Evolutionary conservation across 37 sponge, comb jelly and placozoan genomes (phyloP).

Genomic region (Theonella swinhoei): DNA sequence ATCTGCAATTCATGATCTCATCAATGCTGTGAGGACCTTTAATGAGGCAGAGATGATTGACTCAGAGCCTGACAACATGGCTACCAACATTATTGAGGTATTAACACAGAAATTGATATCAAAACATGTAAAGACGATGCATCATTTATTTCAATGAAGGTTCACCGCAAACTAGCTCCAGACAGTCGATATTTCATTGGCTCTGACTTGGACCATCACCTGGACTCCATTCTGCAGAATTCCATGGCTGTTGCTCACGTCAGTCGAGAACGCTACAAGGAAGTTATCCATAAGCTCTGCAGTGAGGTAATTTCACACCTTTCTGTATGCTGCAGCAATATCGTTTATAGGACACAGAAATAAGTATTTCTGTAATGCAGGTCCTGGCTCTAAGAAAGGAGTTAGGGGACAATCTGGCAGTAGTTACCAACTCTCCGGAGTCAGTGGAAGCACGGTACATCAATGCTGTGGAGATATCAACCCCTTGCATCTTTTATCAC

Average conservation of each 20-base stretch:
- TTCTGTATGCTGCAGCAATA: background rate
- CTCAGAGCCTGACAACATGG: slow-evolving; percentile 29
- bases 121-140: too few relatives aligned
- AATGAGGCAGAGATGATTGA: slow-evolving; percentile 24
- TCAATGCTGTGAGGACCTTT: slow-evolving; percentile 39
- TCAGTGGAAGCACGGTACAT: slow-evolving; percentile 17
- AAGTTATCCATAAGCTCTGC: slow-evolving; percentile 51
- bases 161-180: slow-evolving; percentile 9
- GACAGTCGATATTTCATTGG: slow-evolving; percentile 45
- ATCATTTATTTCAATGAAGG: background rate
- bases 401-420: slow-evolving; percentile 11
- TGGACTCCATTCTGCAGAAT: slow-evolving; percentile 71
- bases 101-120: background rate
- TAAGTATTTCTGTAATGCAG: background rate
- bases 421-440: background rate
- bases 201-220: slow-evolving; percentile 65
- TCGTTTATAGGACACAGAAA: background rate
- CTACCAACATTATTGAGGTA: slow-evolving; percentile 44
- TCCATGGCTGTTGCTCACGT: slow-evolving; percentile 80
- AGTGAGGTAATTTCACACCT: slow-evolving; percentile 44
- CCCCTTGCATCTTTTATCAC: too few relatives aligned
- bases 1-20: slow-evolving; percentile 21
- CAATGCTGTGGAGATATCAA: background rate
- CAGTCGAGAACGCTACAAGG: slow-evolving; percentile 56
- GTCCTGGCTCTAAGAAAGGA: slow-evolving; percentile 17